A percentile compares a stretch with the other conserved stretches of the same genome.
Conservation (phyloP, 2,113 vertebrate species). For the Nothoprocta perdicaria region DNA sequence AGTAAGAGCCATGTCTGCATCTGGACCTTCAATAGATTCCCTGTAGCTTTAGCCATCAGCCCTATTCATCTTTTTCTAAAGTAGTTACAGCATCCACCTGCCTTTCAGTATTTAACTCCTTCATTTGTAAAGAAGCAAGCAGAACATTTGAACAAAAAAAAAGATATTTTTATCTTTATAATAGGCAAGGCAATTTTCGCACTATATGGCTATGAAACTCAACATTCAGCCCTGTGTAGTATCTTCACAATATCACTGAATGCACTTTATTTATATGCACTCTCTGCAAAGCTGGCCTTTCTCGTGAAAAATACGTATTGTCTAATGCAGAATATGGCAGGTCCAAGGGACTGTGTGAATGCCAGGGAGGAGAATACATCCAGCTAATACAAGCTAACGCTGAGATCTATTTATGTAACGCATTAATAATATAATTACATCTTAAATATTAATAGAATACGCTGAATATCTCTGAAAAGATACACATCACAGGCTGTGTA, state of each 20-base stretch:
- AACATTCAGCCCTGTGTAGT: conserved; percentile 71
- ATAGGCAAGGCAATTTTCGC: conserved; percentile 80
- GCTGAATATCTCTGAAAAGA: not conserved
- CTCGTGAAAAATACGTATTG: not conserved
- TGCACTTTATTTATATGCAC: conserved; percentile 49
- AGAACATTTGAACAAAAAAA: conserved; percentile 78
- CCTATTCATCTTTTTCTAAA: conserved; percentile 85
- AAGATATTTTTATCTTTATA: conserved; percentile 82
- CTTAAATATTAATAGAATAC: not conserved
- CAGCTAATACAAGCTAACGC: not conserved
- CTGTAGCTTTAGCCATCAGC: conserved; percentile 82
- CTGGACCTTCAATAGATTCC: conserved; percentile 85
- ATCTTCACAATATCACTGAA: conserved; percentile 75
- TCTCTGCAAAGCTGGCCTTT: conserved; percentile 51
- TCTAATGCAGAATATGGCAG: not conserved
- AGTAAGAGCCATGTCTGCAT: conserved; percentile 81
- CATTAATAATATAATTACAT: conserved; percentile 46
- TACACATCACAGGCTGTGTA: not conserved
- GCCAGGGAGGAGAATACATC: not conserved
- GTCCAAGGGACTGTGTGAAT: not conserved
- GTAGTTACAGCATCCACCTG: conserved; percentile 82
- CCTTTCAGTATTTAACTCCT: conserved; percentile 84
- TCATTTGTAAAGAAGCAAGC: conserved; percentile 82
- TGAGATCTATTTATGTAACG: not conserved
- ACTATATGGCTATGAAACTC: conserved; percentile 65